phyloP scores from a whole-genome alignment of 1,140 invertebrate species.

The Oedothorax gibbosus region DNA sequence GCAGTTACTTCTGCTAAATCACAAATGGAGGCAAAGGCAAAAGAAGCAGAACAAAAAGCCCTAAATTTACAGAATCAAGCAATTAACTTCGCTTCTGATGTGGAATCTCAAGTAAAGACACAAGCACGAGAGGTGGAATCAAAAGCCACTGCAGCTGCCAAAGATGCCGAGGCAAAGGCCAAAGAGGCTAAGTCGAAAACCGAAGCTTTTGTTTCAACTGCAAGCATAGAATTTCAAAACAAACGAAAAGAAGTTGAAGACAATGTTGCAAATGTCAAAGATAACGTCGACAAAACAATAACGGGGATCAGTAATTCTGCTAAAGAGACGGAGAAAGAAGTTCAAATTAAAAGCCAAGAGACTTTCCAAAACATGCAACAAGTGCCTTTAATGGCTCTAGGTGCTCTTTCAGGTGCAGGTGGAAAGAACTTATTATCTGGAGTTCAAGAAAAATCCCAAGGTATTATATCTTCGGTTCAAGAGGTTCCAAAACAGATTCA shows the following conservation, averaged over 20 bases:
- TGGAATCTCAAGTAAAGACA: slow-evolving; percentile 22
- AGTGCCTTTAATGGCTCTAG: slow-evolving; percentile 20
- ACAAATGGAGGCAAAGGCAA: slow-evolving; percentile 4
- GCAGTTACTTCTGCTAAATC: background rate
- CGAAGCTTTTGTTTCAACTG: slow-evolving; percentile 29
- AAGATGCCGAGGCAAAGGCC: slow-evolving; percentile 29
- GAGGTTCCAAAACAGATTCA: slow-evolving; percentile 45
- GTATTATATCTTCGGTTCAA: slow-evolving; percentile 40
- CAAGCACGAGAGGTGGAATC: slow-evolving; percentile 17
- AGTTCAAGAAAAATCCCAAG: slow-evolving; percentile 33
- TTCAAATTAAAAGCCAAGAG: slow-evolving; percentile 32
- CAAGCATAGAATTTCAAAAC: slow-evolving; percentile 27
- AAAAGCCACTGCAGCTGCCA: slow-evolving; percentile 7
- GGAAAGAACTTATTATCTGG: slow-evolving; percentile 13
- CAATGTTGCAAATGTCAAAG: too few species aligned
- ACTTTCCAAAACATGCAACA: slow-evolving; percentile 26
- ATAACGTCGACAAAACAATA: background rate
- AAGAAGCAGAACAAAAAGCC: slow-evolving; percentile 25
- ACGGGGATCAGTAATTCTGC: background rate
- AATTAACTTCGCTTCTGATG: background rate
- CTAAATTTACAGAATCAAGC: background rate
- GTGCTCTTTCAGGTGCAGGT: slow-evolving; percentile 19
- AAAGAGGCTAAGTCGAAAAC: slow-evolving; percentile 33
- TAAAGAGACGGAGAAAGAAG: slow-evolving; percentile 8
- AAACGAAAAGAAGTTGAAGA: slow-evolving; percentile 32